Conservation (phyloP, 2,888 invertebrate genomes). For the Myathropa florea region DNA sequence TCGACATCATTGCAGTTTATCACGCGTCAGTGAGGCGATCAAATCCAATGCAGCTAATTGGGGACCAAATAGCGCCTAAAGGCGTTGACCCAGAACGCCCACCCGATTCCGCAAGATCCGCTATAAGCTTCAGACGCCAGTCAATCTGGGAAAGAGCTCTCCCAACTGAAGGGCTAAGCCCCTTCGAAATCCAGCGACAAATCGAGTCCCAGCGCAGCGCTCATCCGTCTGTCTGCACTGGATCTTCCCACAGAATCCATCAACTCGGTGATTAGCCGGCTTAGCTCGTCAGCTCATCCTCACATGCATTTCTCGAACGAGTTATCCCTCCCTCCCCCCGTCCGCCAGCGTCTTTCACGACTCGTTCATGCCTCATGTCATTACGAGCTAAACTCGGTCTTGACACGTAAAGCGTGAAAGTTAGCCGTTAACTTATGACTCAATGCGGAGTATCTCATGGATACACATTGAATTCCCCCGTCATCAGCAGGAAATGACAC, state of each 20-base stretch:
- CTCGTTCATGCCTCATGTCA: not conserved
- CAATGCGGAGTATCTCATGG: conserved; percentile 12
- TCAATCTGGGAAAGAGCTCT: not conserved
- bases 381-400: not conserved
- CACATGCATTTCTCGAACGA: not conserved
- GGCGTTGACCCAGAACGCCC: not conserved
- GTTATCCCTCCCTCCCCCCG: not conserved
- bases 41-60: not conserved
- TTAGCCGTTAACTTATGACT: conserved; percentile 20
- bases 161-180: not conserved
- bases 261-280: not conserved
- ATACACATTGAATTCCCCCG: not conserved
- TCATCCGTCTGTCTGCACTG: too few relatives aligned
- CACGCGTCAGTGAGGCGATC: not conserved
- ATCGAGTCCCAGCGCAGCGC: not conserved
- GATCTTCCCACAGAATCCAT: not conserved
- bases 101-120: not conserved
- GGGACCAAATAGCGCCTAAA: not conserved
- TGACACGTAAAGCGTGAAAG: conserved; percentile 52
- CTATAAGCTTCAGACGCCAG: not conserved
- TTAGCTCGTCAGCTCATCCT: not conserved
- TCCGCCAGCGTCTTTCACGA: not conserved
- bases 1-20: conserved; percentile 10
- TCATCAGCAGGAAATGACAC: not conserved
- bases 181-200: not conserved